Base-by-base conservation (phyloP, 2,888 invertebrate genomes). In the Archips crataeganus region DNA sequence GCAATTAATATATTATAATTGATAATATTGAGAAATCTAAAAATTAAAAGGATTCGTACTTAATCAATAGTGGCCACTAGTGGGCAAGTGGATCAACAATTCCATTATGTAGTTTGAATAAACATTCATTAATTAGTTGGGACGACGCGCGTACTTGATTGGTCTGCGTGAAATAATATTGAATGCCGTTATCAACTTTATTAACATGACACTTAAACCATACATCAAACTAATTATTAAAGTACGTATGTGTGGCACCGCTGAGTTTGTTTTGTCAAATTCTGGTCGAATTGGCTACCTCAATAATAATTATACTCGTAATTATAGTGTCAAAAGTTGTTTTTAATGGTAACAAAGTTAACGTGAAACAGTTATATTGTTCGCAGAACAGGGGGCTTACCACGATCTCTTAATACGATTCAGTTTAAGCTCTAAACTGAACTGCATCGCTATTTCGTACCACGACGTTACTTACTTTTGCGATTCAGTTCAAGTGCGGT, bases 181-280 rank as follows among this genome's bases (percentile, higher is more conserved):
- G 60, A 36, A 60, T 60, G 5, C n/a, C n/a, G 36, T 36, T 36
- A 60, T 60, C 60, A 60, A n/a, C 36, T 60, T 60, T 13, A 60
- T 60, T 36, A 36, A 60, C 36, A 36, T 34, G 60, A 36, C 36
- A 36, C 36, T 60, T 60, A 60, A 34, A 34, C 36, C 60, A 60
- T 60, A 13, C 2, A 60, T 60, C 36, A 39, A n/a, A 36, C 36
- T 34, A 36, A 36, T 60, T n/a, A 36, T 15, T 13, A 59, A 57
- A 59, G 11, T 34, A 34, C 59, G 32, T 32, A 54, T 54, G 13
- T 3, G 6, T 4, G 8, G 15, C 51, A 9, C 15, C 15, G 54
- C 23, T 15, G 54, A 54, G 13, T 23, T 23, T 15, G 6, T 2
- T 23, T 54, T 23, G 23, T 23, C 8, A 54, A 54, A 54, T 1